Percentiles rank a stretch among this genome's conserved stretches.
phyloP scores from a whole-genome alignment of 23 tunicate genomes.

The Phallusia fumigata region DNA sequence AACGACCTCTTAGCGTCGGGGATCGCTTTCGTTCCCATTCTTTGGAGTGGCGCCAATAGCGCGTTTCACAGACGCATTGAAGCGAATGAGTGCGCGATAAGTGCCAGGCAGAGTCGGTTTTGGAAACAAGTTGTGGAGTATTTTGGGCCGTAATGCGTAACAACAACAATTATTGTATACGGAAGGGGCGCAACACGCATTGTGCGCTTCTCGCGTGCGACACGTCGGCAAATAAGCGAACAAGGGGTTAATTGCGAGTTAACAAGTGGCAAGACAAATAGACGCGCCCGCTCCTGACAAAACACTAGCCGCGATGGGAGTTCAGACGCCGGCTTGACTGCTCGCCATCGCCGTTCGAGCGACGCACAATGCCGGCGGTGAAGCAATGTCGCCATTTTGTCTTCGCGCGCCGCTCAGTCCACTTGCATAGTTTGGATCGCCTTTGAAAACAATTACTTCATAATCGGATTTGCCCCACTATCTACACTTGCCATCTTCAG shows the following conservation, averaged over 20 bases:
- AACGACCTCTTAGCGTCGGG: background rate
- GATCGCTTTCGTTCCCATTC: slow-evolving; percentile 6
- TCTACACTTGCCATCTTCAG: slow-evolving; percentile 9
- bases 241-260: slow-evolving; percentile 24
- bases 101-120: background rate
- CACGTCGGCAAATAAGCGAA: slow-evolving; percentile 23
- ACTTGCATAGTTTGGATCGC: background rate
- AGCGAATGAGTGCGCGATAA: background rate
- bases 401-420: background rate
- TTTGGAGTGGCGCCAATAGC: slow-evolving; percentile 7
- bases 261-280: slow-evolving; percentile 19
- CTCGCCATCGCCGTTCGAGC: background rate
- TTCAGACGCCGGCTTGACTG: slow-evolving; percentile 1
- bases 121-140: background rate
- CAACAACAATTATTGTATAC: slow-evolving; percentile 11
- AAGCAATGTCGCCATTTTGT: background rate
- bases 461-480: slow-evolving; percentile 13
- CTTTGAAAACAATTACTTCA: background rate
- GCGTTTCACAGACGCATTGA: slow-evolving; percentile 8
- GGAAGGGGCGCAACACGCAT: background rate
- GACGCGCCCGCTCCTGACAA: background rate
- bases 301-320: background rate
- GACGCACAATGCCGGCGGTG: slow-evolving; percentile 5
- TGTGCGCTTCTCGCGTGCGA: slow-evolving; percentile 19
- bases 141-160: background rate